These are phyloP conservation scores for Drosophila pandora DNA, from an alignment of 1,140 invertebrate species.

Conservation along the genomic window DNA sequence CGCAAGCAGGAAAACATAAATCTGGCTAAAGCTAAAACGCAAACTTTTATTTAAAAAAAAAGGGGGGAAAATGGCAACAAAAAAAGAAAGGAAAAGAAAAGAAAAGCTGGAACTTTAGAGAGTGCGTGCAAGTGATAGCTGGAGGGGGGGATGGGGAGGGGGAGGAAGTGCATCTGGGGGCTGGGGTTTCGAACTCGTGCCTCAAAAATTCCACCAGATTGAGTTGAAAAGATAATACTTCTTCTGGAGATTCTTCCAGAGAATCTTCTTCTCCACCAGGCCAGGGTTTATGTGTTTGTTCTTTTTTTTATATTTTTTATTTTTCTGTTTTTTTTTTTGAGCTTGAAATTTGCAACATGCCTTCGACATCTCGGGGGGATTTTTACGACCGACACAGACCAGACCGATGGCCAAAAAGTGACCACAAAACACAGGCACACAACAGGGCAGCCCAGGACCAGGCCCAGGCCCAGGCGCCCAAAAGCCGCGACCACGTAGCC, in stretches of 20 bases:
- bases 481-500: constrained; percentile 34
- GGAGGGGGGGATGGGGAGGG: too few species aligned
- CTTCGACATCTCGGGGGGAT: constrained; percentile 80
- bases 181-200: background rate
- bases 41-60: constrained; percentile 76
- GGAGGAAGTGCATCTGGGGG: constrained; percentile 2
- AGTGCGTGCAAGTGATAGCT: constrained; percentile 72
- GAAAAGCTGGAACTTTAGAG: constrained; percentile 29
- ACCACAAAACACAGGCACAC: constrained; percentile 27
- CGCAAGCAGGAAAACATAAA: constrained; percentile 81
- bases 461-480: constrained; percentile 35
- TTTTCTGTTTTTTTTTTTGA: constrained; percentile 42
- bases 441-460: background rate
- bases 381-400: constrained; percentile 68
- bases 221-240: background rate
- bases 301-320: constrained; percentile 12
- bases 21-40: constrained; percentile 81
- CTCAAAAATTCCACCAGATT: background rate
- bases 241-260: too few species aligned
- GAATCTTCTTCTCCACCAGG: constrained; percentile 52
- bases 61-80: constrained; percentile 12
- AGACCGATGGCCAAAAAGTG: constrained; percentile 26
- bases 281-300: constrained; percentile 65
- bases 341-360: constrained; percentile 81
- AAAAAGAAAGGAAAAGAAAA: constrained; percentile 10